Base-by-base conservation (phyloP, 2,888 invertebrate genomes). In the Apotomis betuletana region DNA sequence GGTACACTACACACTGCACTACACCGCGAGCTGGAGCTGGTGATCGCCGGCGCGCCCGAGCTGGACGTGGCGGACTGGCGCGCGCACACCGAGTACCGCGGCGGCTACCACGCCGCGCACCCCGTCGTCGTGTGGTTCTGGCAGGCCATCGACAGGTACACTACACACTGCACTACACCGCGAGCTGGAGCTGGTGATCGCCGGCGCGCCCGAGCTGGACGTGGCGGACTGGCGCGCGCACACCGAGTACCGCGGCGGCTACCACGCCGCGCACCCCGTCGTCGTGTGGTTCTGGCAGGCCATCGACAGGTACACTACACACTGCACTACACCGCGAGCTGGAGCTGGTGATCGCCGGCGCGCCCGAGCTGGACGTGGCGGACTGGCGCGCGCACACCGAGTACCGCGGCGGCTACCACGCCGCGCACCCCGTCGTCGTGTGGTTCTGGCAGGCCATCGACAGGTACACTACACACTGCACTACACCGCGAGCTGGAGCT, bases 361-460 rank as follows among this genome's bases (percentile, higher is more conserved):
- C 27, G 44, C 44, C 44, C 44, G 44, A 44, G 44, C 44, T 44
- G 6, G 44, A 44, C 44, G 44, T 44, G 44, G 44, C 44, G 6
- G 44, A 44, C 44, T 44, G 44, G 44, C 44, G 44, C 44, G 6
- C 5, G 0, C 44, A 44, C 44, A 44, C 99, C 0, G 99, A 99
- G 88, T 99, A 99, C 88, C 95, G 98, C 83, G 98, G 98, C 78
- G 98, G 99, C 4, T 99, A 98, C 91, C 98, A 98, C 88, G 98
- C 98, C 90, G 95, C 96, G 74, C 98, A 99, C 89, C 98, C 98
- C 73, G 98, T 99, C 75, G 97, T 99, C 70, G 94, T 97, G 77
- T 99, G 99, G 99, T 99, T 99, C 94, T 99, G 99, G 99, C 96
- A 97, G 86, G 98, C 98, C 62, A 98, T 99, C 75, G 98, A 98